Percentiles rank a stretch among this genome's conserved stretches.
Evolutionary conservation across 2,888 invertebrate genomes (phyloP).

Genomic region (Leptura quadrifasciata): DNA sequence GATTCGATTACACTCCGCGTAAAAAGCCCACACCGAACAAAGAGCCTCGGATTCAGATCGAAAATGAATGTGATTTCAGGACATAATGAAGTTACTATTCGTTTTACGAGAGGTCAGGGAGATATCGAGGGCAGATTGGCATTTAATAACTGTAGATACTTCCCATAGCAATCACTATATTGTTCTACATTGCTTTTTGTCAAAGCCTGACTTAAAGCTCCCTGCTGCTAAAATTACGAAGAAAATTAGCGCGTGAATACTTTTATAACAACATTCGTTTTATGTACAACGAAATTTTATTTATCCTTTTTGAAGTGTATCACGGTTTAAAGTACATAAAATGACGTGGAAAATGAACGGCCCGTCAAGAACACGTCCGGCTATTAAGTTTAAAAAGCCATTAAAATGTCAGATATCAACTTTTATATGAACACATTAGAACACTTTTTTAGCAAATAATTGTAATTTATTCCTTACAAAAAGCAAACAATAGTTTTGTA

Average conservation of each 20-base stretch:
- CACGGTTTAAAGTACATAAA: neutral
- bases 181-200: neutral
- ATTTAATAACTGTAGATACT: neutral
- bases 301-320: neutral
- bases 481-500: no score
- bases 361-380: neutral
- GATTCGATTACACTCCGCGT: neutral
- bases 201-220: neutral
- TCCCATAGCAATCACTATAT: neutral
- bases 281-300: neutral
- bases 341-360: neutral
- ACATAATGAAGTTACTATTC: slow-evolving; percentile 21
- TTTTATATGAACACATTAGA: neutral
- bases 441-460: no score
- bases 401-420: neutral
- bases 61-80: slow-evolving; percentile 13
- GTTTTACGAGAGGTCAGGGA: slow-evolving; percentile 7
- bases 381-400: neutral
- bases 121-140: neutral
- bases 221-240: neutral
- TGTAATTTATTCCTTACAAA: no score
- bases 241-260: neutral
- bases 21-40: slow-evolving; percentile 2
- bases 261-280: neutral
- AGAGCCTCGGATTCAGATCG: slow-evolving; percentile 1